phyloP scores from a whole-genome alignment of 2,113 vertebrate species.

The Heliornis fulica region DNA sequence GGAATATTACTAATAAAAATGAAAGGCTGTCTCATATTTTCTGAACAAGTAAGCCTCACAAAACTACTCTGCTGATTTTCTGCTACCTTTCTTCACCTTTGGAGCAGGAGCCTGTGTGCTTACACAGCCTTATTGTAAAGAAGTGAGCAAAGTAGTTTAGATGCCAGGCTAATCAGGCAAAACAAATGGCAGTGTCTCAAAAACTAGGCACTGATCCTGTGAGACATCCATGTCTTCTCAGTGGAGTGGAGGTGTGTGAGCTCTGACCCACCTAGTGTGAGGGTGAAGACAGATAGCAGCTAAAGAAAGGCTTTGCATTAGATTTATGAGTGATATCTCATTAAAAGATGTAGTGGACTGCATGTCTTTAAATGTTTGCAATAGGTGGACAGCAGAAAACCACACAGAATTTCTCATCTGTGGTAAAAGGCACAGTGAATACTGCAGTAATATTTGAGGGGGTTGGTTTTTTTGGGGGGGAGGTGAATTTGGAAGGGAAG shows the following conservation, averaged over 20 bases:
- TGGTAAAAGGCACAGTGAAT: background rate
- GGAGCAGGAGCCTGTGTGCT: background rate
- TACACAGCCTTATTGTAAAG: background rate
- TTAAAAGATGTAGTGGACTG: background rate
- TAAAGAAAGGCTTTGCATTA: background rate
- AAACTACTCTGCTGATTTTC: background rate
- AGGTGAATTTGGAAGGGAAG: background rate
- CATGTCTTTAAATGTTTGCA: background rate
- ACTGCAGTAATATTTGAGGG: background rate
- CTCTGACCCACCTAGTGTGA: background rate
- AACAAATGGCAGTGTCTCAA: background rate
- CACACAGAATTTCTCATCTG: background rate
- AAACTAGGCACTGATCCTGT: background rate
- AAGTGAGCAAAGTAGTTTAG: background rate
- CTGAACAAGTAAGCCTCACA: background rate
- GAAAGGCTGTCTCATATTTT: background rate
- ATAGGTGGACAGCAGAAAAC: background rate
- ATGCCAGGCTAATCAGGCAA: background rate
- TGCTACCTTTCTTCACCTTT: background rate
- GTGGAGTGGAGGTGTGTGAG: rapidly evolving
- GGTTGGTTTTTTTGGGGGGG: rapidly evolving
- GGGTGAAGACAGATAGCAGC: background rate
- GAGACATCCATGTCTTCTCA: background rate
- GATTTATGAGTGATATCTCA: background rate
- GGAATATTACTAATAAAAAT: background rate